phyloP scores from a whole-genome alignment of 2,888 invertebrate species.

The Penaeus monodon region DNA sequence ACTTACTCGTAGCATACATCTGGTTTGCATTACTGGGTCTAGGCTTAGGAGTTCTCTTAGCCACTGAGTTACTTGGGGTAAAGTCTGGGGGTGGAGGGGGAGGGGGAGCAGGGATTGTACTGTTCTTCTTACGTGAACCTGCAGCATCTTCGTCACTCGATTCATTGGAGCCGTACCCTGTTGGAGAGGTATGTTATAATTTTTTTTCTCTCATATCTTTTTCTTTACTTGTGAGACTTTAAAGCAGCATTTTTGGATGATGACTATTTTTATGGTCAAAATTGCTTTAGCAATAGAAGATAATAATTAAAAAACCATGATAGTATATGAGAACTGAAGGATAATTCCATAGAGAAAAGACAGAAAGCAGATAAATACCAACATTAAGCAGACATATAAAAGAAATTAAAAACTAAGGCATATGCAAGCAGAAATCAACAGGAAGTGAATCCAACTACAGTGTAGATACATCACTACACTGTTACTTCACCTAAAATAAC shows the following conservation, averaged over 20 bases:
- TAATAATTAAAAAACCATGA: neutral
- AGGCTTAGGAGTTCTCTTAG: slow-evolving; percentile 8
- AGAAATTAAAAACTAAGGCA: slow-evolving; percentile 5
- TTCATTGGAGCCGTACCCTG: slow-evolving; percentile 31
- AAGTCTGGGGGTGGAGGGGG: slow-evolving; percentile 59
- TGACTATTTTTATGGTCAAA: too few relatives aligned
- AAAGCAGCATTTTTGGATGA: too few relatives aligned
- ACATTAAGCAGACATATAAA: neutral
- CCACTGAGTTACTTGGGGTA: slow-evolving; percentile 41
- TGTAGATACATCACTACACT: too few relatives aligned
- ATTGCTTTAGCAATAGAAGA: too few relatives aligned
- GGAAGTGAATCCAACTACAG: slow-evolving; percentile 7
- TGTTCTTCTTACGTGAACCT: slow-evolving; percentile 38
- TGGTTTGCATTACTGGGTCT: slow-evolving; percentile 40
- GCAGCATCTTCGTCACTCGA: slow-evolving; percentile 56
- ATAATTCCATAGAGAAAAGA: neutral
- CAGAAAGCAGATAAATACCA: slow-evolving; percentile 19
- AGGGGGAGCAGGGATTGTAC: slow-evolving; percentile 59
- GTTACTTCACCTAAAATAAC: too few relatives aligned
- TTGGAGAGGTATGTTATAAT: neutral
- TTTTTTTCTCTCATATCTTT: too few relatives aligned
- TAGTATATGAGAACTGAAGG: neutral
- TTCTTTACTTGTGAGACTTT: too few relatives aligned
- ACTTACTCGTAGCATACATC: slow-evolving; percentile 65
- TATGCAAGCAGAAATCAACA: neutral